Evolutionary conservation across 1,140 invertebrate species (phyloP), one percentile per base, ranked within the genome.

Genomic region (Scylla paramamosain): DNA sequence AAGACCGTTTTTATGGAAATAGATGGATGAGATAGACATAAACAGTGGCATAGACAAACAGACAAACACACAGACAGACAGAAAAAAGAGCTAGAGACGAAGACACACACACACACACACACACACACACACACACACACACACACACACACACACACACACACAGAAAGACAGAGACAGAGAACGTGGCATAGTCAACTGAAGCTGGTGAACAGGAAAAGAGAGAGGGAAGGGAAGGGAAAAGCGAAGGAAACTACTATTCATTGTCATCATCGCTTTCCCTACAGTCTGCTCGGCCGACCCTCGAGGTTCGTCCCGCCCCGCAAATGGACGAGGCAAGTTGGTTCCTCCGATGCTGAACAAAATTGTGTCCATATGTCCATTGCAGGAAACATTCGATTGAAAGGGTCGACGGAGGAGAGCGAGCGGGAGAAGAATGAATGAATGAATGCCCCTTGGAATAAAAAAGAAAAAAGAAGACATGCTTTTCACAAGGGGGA

Each of bases 361-460:
- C 67, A 77, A 77, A 77, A 77, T 77, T 77, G 25, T 12, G 67
- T 77, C 67, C 67, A 77, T 77, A 77, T 77, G 67, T 77, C 67
- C 67, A 77, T 77, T 77, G 67, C 12, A 25, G 67, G 59, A 77
- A 77, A 77, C n/a, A 20, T 77, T 77, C 25, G 52, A 59, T 12
- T 59, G 52, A 59, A 77, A 77, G 67, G 67, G 67, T 77, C 1
- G 67, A n/a, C 12, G 67, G 20, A 20, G 52, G n/a, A n/a, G 8
- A 77, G 52, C 20, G 10, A 59, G 3, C 12, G 10, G 10, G 52
- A 20, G 10, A 59, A 59, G 52, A 14, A 59, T 59, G 52, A 14
- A 59, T 14, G 52, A 20, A 12, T 14, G 52, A 59, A 59, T 59
- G 16, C 16, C 16, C 52, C 2, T 3, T 59, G 10, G 1, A 20